Evolutionary conservation across 2,888 invertebrate genomes (phyloP).

Genomic region (Drosophila basisetae): DNA sequence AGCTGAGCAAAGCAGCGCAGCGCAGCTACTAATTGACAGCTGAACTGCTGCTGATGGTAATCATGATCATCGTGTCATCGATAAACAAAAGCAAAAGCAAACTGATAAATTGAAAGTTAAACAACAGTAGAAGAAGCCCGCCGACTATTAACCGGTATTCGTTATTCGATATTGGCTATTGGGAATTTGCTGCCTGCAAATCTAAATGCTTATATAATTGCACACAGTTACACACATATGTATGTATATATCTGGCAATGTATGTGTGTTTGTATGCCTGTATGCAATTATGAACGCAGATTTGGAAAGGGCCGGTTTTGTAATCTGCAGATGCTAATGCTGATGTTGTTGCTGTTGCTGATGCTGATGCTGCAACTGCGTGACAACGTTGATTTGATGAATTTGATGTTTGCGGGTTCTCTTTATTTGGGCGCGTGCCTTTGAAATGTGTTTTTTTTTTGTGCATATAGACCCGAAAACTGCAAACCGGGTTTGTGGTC

Average conservation of each 20-base stretch:
- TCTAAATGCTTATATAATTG: conserved; percentile 29
- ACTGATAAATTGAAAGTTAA: conserved; percentile 51
- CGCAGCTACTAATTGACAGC: conserved; percentile 53
- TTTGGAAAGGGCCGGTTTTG: conserved; percentile 67
- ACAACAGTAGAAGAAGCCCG: conserved; percentile 11
- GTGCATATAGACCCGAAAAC: conserved; percentile 14
- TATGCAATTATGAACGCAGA: conserved; percentile 61
- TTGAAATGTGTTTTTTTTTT: conserved; percentile 38
- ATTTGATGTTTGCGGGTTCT: conserved; percentile 22
- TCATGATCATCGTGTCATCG: conserved; percentile 69
- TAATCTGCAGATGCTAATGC: conserved; percentile 48
- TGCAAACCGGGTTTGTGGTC: conserved; percentile 41
- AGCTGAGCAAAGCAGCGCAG: not conserved
- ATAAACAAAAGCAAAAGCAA: conserved; percentile 52
- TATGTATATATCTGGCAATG: not conserved
- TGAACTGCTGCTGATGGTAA: conserved; percentile 44
- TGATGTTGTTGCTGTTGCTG: not conserved
- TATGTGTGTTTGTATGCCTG: conserved; percentile 1
- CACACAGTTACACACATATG: conserved; percentile 3
- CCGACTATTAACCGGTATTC: conserved; percentile 31
- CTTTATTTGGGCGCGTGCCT: conserved; percentile 37
- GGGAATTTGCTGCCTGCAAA: conserved; percentile 21
- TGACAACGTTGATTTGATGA: conserved; percentile 29
- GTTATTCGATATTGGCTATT: conserved; percentile 12
- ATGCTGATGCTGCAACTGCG: conserved; percentile 30